These are phyloP conservation scores for Lonchura striata DNA, from an alignment of 2,113 vertebrate genomes.

Conservation along the genomic window DNA sequence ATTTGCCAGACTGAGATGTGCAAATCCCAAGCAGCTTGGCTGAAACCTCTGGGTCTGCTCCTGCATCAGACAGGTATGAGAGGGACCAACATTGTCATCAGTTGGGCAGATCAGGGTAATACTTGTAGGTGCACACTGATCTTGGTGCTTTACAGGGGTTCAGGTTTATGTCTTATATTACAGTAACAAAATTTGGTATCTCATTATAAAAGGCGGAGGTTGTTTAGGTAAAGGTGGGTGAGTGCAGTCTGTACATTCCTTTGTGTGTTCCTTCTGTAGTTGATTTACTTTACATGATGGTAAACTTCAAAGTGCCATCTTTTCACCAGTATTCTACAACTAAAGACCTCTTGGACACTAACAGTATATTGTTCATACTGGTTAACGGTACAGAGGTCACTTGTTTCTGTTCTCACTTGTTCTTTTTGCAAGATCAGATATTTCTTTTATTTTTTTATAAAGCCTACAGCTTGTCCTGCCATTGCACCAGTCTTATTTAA, in stretches of 20 bases:
- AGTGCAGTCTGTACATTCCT: not conserved
- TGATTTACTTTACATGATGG: not conserved
- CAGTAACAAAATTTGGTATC: not conserved
- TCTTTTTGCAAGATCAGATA: not conserved
- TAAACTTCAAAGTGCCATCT: not conserved
- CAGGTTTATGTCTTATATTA: not conserved
- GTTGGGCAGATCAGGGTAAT: not conserved
- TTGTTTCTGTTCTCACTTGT: not conserved
- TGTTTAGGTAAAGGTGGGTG: not conserved
- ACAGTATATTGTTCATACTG: not conserved
- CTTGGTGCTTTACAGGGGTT: not conserved
- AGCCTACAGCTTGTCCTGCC: not conserved
- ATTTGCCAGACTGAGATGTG: not conserved
- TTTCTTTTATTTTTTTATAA: not conserved
- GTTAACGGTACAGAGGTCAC: not conserved
- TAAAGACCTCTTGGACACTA: not conserved
- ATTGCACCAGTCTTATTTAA: not conserved
- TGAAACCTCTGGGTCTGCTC: not conserved
- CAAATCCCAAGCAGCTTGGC: not conserved
- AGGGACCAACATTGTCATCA: rapidly evolving
- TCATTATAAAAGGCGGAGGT: not conserved
- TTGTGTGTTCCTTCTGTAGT: not conserved
- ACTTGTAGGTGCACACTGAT: not conserved
- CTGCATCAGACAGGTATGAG: not conserved
- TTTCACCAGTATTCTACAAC: not conserved